Evolutionary conservation across 2,888 invertebrate genomes (phyloP), one percentile per base, ranked within the genome.

Genomic region (Agrotis clavis): DNA sequence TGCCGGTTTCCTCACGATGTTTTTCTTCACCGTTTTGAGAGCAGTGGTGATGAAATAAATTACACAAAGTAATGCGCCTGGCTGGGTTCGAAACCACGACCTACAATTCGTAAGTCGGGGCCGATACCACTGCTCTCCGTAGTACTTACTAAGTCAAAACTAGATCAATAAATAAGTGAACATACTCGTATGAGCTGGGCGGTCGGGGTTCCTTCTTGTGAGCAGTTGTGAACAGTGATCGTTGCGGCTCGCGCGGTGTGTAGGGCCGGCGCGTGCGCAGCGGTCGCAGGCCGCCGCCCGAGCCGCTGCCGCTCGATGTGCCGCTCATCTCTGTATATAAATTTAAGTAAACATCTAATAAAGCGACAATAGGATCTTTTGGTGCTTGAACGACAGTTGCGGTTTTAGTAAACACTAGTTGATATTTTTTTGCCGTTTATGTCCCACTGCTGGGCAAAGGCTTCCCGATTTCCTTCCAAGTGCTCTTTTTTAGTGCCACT

Each of bases 221-320:
- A 45, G 92, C 78, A 53, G 95, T 95, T 0, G 98, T 98, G 93
- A 98, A 98, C 13, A 98, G 96, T 19, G 98, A 97, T 48, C 98
- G 96, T 82, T 98, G 97, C 54, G 98, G 97, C 80, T 98, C 98
- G 54, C 98, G 97, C 13, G 98, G 98, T 16, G 99, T 99, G 91
- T 98, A 98, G 11, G 98, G 98, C n/a, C 99, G 97, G 71, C 98
- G 97, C 62, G 98, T 98, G 88, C 97, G 97, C 76, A 99, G 96
- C 59, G 98, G 97, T 48, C 97, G 94, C 77, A 92, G 96, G 83
- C 85, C 95, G 56, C 92, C 92, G 48, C 91, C 87, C 11, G 82
- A 84, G 56, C 88, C 87, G 25, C 81, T 76, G 3, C 84, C 80
- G 54, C 86, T 82, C 1, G 92, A 84, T 16, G 90, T 82, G 14